Conservation (phyloP, 2,113 vertebrate genomes). For the Asarcornis scutulata region DNA sequence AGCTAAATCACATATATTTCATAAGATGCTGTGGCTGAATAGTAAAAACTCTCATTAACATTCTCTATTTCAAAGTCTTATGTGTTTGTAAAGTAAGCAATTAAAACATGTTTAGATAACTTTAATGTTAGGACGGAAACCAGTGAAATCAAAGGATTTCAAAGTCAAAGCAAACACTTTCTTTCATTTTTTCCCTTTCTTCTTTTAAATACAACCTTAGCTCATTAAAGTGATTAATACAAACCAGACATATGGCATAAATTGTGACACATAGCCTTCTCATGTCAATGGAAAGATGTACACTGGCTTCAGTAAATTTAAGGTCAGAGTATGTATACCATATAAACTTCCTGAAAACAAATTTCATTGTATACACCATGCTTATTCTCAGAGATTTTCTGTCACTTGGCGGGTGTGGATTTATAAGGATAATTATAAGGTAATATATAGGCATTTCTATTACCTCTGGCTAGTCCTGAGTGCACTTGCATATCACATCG, state of each 20-base stretch:
- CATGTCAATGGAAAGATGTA: not conserved
- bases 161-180: not conserved
- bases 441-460: not conserved
- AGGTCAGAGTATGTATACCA: not conserved
- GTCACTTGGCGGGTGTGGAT: not conserved
- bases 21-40: not conserved
- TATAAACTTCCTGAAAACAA: not conserved
- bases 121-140: constrained; percentile 23
- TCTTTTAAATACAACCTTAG: not conserved
- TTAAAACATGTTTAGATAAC: constrained; percentile 30
- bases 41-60: not conserved
- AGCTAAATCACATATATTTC: not conserved
- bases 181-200: not conserved
- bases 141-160: constrained; percentile 2
- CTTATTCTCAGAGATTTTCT: not conserved
- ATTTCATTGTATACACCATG: not conserved
- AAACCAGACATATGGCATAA: not conserved
- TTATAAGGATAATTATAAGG: not conserved
- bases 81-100: constrained; percentile 1
- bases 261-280: not conserved
- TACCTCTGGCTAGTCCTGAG: not conserved
- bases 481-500: accelerated
- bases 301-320: not conserved
- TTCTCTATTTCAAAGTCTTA: constrained; percentile 2
- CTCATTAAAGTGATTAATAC: constrained; percentile 25